A percentile compares a stretch with the other conserved stretches of the same genome.
These are phyloP conservation scores for Rhinopomastus cyanomelas DNA, from an alignment of 2,113 vertebrate species.

Conservation along the genomic window DNA sequence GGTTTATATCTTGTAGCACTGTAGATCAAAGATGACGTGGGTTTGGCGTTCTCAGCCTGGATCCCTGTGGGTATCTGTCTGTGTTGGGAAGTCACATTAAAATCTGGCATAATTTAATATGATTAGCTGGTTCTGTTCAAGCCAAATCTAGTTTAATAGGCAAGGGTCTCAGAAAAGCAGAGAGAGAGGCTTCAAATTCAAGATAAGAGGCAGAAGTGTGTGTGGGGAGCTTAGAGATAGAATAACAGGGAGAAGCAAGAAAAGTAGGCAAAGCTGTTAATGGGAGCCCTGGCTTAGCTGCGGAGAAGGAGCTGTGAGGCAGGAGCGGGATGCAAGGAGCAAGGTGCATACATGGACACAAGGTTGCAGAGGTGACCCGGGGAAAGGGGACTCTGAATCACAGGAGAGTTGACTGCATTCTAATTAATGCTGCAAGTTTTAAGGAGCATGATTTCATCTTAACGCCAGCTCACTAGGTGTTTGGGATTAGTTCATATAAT, in stretches of 20 bases:
- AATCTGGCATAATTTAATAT: constrained; percentile 48
- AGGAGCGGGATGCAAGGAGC: neutral
- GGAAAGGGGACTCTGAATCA: neutral
- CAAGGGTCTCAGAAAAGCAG: neutral
- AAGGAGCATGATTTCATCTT: neutral
- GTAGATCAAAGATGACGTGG: constrained; percentile 55
- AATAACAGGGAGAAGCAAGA: neutral
- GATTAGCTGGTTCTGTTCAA: constrained; percentile 30
- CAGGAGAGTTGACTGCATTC: neutral
- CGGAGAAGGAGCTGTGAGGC: neutral
- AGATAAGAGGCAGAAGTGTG: neutral
- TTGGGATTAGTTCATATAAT: constrained; percentile 38
- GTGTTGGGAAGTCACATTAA: constrained; percentile 18
- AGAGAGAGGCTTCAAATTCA: neutral
- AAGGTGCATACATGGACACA: neutral
- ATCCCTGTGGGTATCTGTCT: constrained; percentile 23
- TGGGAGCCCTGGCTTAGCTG: neutral
- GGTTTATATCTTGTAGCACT: constrained; percentile 18
- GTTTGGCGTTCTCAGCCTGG: constrained; percentile 27
- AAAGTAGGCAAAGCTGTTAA: neutral
- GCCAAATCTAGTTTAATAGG: constrained; percentile 16
- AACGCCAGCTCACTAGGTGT: constrained; percentile 15
- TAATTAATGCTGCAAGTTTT: constrained; percentile 3
- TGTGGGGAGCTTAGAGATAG: neutral
- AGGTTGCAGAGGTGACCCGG: neutral